These are phyloP conservation scores for Macrosiphum euphorbiae DNA, from an alignment of 2,888 invertebrate genomes.

Conservation along the genomic window DNA sequence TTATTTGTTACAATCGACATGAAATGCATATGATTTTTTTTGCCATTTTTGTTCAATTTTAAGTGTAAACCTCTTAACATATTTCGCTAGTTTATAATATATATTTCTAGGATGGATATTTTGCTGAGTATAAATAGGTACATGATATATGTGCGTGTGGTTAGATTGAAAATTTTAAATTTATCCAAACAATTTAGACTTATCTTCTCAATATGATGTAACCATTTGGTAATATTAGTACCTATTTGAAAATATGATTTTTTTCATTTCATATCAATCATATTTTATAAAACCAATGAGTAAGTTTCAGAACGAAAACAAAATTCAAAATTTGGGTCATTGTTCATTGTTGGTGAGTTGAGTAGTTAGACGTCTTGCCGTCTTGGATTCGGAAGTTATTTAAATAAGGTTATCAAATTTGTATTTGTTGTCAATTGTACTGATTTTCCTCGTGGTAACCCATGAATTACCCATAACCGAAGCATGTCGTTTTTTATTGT, in stretches of 20 bases:
- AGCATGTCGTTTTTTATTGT: background rate
- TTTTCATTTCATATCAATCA: background rate
- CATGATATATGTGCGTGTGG: background rate
- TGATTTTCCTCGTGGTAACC: background rate
- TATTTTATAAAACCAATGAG: background rate
- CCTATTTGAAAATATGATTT: background rate
- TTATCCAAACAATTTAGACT: background rate
- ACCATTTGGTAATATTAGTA: background rate
- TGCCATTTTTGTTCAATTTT: background rate
- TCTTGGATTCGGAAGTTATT: too few relatives aligned
- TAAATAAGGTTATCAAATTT: too few relatives aligned
- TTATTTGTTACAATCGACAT: background rate
- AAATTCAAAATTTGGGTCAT: background rate
- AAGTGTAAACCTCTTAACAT: slow-evolving; percentile 18
- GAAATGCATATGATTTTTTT: background rate
- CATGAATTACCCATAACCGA: background rate
- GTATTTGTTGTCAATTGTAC: too few relatives aligned
- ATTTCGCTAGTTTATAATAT: background rate
- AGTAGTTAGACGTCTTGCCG: too few relatives aligned
- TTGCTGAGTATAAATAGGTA: background rate
- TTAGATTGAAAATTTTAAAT: background rate
- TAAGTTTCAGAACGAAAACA: background rate
- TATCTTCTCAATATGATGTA: background rate
- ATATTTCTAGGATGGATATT: background rate
- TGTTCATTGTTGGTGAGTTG: background rate